A percentile compares a stretch with the other conserved stretches of the same genome.
Conservation (phyloP, 2,113 vertebrate species). For the Naja naja region DNA sequence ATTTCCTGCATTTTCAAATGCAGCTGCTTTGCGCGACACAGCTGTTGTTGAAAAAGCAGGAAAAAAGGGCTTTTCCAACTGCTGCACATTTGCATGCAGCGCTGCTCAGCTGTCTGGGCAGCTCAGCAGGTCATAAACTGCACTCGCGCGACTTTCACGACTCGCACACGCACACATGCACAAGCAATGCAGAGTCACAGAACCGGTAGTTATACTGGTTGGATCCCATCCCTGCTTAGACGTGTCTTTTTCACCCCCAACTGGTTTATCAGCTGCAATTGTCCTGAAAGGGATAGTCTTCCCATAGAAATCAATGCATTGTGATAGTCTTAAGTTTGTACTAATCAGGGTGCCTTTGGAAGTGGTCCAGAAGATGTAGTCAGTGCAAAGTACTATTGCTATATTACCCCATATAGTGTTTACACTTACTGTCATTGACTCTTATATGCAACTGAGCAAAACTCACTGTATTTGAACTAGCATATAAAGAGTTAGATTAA, state of each 20-base stretch:
- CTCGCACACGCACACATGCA: too few relatives aligned
- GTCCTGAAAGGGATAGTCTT: background rate
- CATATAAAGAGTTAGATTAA: background rate
- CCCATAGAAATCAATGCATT: background rate
- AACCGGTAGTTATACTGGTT: too few relatives aligned
- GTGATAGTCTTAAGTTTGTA: background rate
- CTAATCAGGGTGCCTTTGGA: background rate
- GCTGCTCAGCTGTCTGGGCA: too few relatives aligned
- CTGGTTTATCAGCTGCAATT: background rate
- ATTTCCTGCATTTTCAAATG: too few relatives aligned
- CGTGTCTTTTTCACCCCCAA: background rate
- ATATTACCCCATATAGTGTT: background rate
- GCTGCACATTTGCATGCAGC: too few relatives aligned
- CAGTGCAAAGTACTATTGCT: background rate
- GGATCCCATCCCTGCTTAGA: too few relatives aligned
- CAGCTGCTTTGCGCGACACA: too few relatives aligned
- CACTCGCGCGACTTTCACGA: too few relatives aligned
- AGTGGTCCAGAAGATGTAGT: background rate
- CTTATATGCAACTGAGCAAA: background rate
- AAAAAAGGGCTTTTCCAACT: too few relatives aligned
- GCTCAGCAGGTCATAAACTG: too few relatives aligned
- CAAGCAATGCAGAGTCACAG: too few relatives aligned
- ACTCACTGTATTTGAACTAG: background rate
- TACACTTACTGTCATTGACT: background rate
- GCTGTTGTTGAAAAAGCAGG: too few relatives aligned